A percentile compares a stretch with the other conserved stretches of the same genome.
These are phyloP conservation scores for Callitettix versicolor DNA, from an alignment of 1,140 invertebrate species.

Conservation along the genomic window DNA sequence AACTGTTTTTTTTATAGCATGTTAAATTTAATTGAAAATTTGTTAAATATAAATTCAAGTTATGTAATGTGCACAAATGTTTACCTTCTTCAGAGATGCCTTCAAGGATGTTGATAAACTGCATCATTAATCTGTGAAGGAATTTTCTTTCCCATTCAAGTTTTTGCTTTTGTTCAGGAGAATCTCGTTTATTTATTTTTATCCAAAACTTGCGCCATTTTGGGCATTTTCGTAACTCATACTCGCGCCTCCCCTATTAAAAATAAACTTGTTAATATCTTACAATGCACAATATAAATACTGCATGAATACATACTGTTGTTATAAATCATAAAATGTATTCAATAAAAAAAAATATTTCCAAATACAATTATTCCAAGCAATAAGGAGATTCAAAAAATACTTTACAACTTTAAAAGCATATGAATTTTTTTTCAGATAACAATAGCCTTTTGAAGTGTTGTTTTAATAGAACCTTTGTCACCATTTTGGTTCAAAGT, in stretches of 20 bases:
- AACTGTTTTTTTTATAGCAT: too few relatives aligned
- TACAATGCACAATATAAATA: too few relatives aligned
- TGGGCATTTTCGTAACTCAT: conserved; percentile 74
- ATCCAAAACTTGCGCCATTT: conserved; percentile 92
- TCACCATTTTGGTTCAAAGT: too few relatives aligned
- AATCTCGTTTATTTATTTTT: conserved; percentile 75
- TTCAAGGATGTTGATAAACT: conserved; percentile 79
- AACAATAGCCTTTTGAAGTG: too few relatives aligned
- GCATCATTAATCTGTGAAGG: conserved; percentile 77
- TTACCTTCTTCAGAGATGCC: conserved; percentile 55
- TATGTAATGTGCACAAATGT: conserved; percentile 19
- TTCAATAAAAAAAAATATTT: not conserved
- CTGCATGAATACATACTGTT: too few relatives aligned
- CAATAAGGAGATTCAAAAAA: too few relatives aligned
- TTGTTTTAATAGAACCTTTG: too few relatives aligned
- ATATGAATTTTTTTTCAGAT: too few relatives aligned
- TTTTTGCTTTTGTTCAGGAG: conserved; percentile 54
- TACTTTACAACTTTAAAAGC: too few relatives aligned
- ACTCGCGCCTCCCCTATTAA: conserved; percentile 55
- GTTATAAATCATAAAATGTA: not conserved
- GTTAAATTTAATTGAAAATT: too few relatives aligned
- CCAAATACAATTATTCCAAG: too few relatives aligned
- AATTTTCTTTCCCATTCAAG: conserved; percentile 82
- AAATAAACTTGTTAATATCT: not conserved
- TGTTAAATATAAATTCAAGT: too few relatives aligned